phyloP scores from a whole-genome alignment of 2,797 vertebrate genomes.

The Enteromius paludinosus region DNA sequence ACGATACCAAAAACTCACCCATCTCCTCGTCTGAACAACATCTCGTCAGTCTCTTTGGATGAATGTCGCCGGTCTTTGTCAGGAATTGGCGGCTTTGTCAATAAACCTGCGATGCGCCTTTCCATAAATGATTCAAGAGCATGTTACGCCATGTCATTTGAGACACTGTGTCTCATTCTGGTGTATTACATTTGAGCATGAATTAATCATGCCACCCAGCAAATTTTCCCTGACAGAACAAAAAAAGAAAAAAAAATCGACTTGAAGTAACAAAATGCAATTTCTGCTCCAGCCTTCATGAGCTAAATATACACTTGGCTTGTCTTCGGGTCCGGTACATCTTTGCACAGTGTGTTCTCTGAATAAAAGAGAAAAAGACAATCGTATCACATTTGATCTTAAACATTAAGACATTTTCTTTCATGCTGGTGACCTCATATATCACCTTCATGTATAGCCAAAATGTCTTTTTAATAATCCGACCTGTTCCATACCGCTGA shows the following conservation, averaged over 20 bases:
- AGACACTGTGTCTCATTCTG: neutral
- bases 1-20: conserved; percentile 65
- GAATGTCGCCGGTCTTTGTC: conserved; percentile 64
- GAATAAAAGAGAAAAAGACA: conserved; percentile 7
- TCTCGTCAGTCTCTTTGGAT: conserved; percentile 64
- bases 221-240: conserved; percentile 8
- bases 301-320: conserved; percentile 30
- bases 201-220: conserved; percentile 21
- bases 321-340: neutral
- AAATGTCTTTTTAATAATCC: conserved; percentile 75
- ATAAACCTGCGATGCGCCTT: neutral
- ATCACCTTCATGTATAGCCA: conserved; percentile 63
- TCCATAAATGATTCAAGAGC: conserved; percentile 12
- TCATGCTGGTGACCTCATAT: conserved; percentile 54
- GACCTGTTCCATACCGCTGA: conserved; percentile 69
- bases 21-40: conserved; percentile 65
- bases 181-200: conserved; percentile 10
- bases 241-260: neutral
- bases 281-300: conserved; percentile 25
- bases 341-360: neutral
- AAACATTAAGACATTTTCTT: conserved; percentile 42
- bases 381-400: conserved; percentile 5
- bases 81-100: conserved; percentile 41
- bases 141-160: neutral
- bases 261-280: conserved; percentile 1